These are phyloP conservation scores for Zele albiditarsus DNA, from an alignment of 2,888 invertebrate species.

Conservation along the genomic window DNA sequence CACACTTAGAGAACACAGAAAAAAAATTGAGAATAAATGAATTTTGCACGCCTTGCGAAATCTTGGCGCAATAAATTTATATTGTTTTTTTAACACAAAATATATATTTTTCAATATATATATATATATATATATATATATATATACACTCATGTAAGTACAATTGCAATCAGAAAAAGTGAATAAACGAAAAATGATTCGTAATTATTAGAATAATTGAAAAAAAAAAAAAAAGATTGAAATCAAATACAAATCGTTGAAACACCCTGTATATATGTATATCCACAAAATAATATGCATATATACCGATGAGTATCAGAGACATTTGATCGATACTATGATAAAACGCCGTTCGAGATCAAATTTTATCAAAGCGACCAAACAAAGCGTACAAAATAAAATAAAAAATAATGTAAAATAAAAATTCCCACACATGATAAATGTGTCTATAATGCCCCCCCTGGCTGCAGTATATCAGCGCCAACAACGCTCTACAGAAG, in stretches of 20 bases:
- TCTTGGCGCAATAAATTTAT: slow-evolving; percentile 33
- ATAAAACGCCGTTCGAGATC: background rate
- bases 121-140: too few relatives aligned
- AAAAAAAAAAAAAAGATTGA: background rate
- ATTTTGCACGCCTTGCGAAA: slow-evolving; percentile 31
- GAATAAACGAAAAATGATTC: too few relatives aligned
- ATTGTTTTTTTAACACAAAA: background rate
- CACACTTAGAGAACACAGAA: background rate
- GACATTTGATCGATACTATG: background rate
- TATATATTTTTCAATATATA: too few relatives aligned
- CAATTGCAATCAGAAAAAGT: too few relatives aligned
- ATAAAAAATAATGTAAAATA: slow-evolving; percentile 2
- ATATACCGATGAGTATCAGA: background rate
- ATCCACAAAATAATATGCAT: background rate
- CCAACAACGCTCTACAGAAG: slow-evolving; percentile 69
- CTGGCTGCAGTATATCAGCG: slow-evolving; percentile 65
- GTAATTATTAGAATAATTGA: background rate
- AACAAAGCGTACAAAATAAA: background rate
- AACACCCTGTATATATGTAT: background rate
- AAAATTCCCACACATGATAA: slow-evolving; percentile 46
- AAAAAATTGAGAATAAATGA: background rate
- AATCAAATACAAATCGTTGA: background rate
- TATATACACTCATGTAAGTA: too few relatives aligned
- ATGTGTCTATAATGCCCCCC: slow-evolving; percentile 53
- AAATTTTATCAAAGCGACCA: background rate